A percentile compares a stretch with the other conserved stretches of the same genome.
Evolutionary conservation across 2,888 invertebrate species (phyloP).

Genomic region (Tetropium fuscum): DNA sequence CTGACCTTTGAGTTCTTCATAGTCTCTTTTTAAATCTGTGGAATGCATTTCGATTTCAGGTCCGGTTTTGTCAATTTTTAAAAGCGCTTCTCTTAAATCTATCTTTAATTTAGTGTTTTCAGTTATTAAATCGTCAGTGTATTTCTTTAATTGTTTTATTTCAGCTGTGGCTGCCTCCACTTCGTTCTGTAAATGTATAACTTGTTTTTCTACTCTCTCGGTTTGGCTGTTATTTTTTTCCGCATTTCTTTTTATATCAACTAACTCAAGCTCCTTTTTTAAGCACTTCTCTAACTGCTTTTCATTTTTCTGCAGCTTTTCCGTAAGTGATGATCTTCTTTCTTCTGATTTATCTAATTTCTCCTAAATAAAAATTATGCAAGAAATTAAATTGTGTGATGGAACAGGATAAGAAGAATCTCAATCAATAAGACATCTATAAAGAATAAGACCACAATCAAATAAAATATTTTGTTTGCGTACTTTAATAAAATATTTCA

Average conservation of each 20-base stretch:
- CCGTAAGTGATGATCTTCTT: conserved; percentile 37
- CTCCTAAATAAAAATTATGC: conserved; percentile 23
- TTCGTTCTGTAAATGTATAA: conserved; percentile 42
- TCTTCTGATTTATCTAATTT: conserved; percentile 42
- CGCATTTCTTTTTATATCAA: conserved; percentile 22
- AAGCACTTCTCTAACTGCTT: conserved; percentile 38
- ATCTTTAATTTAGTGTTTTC: conserved; percentile 34
- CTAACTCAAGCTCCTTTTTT: conserved; percentile 34
- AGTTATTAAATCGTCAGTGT: conserved; percentile 34
- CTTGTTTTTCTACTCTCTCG: conserved; percentile 43
- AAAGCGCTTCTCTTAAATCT: conserved; percentile 22
- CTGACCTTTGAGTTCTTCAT: conserved; percentile 42
- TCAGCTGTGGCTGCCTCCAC: conserved; percentile 37
- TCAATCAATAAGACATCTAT: too few species aligned
- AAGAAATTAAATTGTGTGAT: too few species aligned
- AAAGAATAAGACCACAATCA: too few species aligned
- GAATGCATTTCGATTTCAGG: conserved; percentile 7
- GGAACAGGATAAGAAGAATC: too few species aligned
- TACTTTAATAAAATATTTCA: too few species aligned
- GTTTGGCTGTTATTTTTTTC: conserved; percentile 44
- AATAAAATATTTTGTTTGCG: too few species aligned
- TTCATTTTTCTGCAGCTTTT: conserved; percentile 34
- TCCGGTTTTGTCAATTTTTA: not conserved
- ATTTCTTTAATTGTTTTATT: conserved; percentile 36
- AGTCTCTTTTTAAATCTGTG: conserved; percentile 36